Percentiles rank a stretch among this genome's conserved stretches.
Conservation (phyloP, 1,140 invertebrate species). For the Heliothis subflexa region DNA sequence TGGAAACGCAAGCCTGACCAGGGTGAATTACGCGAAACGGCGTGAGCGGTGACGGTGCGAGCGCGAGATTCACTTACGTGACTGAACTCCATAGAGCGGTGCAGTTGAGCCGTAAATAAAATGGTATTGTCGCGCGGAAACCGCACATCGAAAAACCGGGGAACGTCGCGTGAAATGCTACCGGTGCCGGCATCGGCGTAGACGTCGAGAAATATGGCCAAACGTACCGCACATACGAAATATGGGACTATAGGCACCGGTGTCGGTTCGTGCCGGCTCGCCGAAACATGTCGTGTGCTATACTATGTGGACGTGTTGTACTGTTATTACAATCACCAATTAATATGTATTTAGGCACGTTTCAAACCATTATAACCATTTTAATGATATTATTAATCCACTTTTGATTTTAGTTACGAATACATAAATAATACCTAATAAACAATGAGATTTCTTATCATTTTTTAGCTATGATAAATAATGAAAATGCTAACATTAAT, state of each 20-base stretch:
- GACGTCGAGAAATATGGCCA: slow-evolving; percentile 78
- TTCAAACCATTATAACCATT: background rate
- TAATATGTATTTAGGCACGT: background rate
- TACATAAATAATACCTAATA: too few species aligned
- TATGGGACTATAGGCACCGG: slow-evolving; percentile 64
- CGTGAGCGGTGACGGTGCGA: slow-evolving; percentile 48
- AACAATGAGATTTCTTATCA: background rate
- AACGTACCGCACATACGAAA: slow-evolving; percentile 74
- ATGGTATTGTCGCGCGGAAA: slow-evolving; percentile 75
- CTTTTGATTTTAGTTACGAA: too few species aligned
- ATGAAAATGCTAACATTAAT: background rate
- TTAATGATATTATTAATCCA: background rate
- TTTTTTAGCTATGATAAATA: background rate
- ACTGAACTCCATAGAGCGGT: slow-evolving; percentile 66
- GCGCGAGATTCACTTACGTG: slow-evolving; percentile 65
- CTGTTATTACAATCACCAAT: slow-evolving; percentile 8
- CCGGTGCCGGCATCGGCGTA: slow-evolving; percentile 72
- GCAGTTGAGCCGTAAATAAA: slow-evolving; percentile 73
- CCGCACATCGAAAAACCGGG: slow-evolving; percentile 78
- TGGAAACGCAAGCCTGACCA: slow-evolving; percentile 61
- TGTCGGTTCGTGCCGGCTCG: slow-evolving; percentile 68
- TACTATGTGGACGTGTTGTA: slow-evolving; percentile 7
- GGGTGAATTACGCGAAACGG: slow-evolving; percentile 59
- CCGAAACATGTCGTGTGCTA: slow-evolving; percentile 41
- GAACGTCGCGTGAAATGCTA: slow-evolving; percentile 79